Evolutionary conservation across 1,140 invertebrate species (phyloP), one percentile per base, ranked within the genome.

Genomic region (Helicoverpa armigera): DNA sequence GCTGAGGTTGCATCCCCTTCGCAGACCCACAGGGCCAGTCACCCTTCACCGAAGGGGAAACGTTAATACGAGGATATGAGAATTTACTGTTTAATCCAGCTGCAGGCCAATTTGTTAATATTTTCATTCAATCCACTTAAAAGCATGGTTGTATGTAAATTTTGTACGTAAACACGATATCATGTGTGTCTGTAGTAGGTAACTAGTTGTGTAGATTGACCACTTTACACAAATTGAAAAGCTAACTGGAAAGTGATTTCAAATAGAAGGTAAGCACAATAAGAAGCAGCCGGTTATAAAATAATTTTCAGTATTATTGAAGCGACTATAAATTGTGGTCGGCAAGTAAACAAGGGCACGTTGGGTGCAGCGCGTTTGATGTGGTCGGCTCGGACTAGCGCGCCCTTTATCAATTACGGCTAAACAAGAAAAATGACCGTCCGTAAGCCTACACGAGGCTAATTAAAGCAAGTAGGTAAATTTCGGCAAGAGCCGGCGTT

Each of bases 101-200:
- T 94, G 87, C 90, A 90, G 89, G 91, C 91, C 89, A 94, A 93
- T 95, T 94, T 95, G 92, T 94, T 93, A 95, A 95, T 95, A 95
- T 94, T 95, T 93, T 90, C 91, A 91, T 91, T 93, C 91, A 94
- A 94, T 94, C 90, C 92, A 91, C 90, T 94, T 92, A 92, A 94
- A 93, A 90, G 87, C 87, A 75, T 61, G 86, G 82, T 80, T 67
- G 79, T 83, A 85, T 85, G 84, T 83, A 84, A 85, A 84, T 87
- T 84, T 85, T 76, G 76, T 72, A 80, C 61, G 60, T 65, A 69
- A 78, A 53, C 61, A 78, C 29, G 50, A 67, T 77, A 78, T 78
- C 63, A 67, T 78, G 58, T 73, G 51, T 60, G 50, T 48, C n/a
- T 69, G 14, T 43, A 69, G 35, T 13, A 3, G 35, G 35, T 43